Evolutionary conservation across 1,140 invertebrate species (phyloP).

Genomic region (Drosophila ironensis): DNA sequence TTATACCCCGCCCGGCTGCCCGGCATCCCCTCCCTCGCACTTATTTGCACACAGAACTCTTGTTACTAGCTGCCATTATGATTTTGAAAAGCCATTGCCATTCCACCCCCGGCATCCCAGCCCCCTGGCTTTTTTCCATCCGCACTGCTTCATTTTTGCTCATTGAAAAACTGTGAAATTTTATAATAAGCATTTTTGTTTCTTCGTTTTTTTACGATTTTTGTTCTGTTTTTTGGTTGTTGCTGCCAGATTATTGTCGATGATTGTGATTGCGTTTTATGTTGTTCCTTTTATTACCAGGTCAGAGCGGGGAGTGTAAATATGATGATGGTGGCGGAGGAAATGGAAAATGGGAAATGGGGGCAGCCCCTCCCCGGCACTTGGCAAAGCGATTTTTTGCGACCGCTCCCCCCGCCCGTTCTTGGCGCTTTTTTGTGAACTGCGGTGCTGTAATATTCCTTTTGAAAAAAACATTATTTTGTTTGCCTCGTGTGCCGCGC

Average conservation of each 20-base stretch:
- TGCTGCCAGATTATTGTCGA: conserved; percentile 81
- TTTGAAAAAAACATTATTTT: conserved; percentile 64
- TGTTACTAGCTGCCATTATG: conserved; percentile 82
- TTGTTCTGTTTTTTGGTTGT: conserved; percentile 22
- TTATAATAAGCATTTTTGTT: conserved; percentile 81
- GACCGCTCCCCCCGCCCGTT: neutral
- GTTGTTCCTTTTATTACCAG: conserved; percentile 78
- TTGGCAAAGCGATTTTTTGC: neutral
- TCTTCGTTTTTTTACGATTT: neutral
- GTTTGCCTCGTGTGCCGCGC: conserved; percentile 48
- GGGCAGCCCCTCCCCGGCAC: neutral
- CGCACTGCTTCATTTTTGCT: conserved; percentile 37
- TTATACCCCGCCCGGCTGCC: neutral
- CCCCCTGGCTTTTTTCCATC: conserved; percentile 8
- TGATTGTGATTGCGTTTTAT: conserved; percentile 81
- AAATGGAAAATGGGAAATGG: neutral
- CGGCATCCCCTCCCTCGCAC: conserved; percentile 21
- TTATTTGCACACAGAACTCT: conserved; percentile 80
- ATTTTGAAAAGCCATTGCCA: conserved; percentile 82
- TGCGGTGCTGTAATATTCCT: conserved; percentile 70
- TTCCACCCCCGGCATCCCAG: conserved; percentile 22
- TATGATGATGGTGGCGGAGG: neutral
- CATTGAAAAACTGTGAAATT: conserved; percentile 82
- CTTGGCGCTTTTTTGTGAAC: conserved; percentile 27
- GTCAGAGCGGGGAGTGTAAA: conserved; percentile 12